A percentile compares a stretch with the other conserved stretches of the same genome.
Conservation (phyloP, 1,140 invertebrate genomes). For the Spodoptera frugiperda region DNA sequence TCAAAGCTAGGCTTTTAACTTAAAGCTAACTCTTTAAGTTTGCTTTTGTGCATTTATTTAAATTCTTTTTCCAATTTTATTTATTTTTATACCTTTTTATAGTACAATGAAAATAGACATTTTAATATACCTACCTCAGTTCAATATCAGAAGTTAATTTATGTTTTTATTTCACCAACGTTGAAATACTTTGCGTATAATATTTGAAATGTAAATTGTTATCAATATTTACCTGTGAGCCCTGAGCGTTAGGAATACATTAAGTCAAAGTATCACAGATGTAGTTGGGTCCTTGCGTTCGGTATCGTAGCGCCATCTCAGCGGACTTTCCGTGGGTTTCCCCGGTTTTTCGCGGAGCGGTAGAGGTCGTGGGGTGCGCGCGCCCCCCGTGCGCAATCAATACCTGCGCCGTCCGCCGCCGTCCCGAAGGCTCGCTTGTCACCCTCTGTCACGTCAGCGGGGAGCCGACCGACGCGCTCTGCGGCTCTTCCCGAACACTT, state of each 20-base stretch:
- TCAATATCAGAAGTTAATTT: too few species aligned
- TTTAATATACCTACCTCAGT: too few species aligned
- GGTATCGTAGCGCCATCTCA: constrained; percentile 70
- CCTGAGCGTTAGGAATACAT: background rate
- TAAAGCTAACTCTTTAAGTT: too few species aligned
- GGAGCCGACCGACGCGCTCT: constrained; percentile 63
- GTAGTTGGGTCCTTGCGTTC: constrained; percentile 8
- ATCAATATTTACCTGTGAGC: background rate
- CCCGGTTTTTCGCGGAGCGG: constrained; percentile 62
- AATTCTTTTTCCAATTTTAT: too few species aligned
- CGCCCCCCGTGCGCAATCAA: constrained; percentile 74
- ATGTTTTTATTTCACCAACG: too few species aligned
- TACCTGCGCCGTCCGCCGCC: constrained; percentile 73
- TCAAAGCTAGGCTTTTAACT: background rate
- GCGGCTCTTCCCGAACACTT: constrained; percentile 42
- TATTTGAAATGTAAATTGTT: background rate
- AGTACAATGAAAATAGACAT: too few species aligned
- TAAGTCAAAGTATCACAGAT: background rate
- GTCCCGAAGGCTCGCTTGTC: constrained; percentile 67
- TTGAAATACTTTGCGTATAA: too few species aligned
- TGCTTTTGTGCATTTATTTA: too few species aligned
- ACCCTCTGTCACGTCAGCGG: constrained; percentile 74
- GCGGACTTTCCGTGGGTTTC: constrained; percentile 62
- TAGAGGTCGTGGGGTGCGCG: constrained; percentile 69
- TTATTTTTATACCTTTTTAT: too few species aligned